phyloP scores from a whole-genome alignment of 2,888 invertebrate genomes.

The Flexamia atlantica region DNA sequence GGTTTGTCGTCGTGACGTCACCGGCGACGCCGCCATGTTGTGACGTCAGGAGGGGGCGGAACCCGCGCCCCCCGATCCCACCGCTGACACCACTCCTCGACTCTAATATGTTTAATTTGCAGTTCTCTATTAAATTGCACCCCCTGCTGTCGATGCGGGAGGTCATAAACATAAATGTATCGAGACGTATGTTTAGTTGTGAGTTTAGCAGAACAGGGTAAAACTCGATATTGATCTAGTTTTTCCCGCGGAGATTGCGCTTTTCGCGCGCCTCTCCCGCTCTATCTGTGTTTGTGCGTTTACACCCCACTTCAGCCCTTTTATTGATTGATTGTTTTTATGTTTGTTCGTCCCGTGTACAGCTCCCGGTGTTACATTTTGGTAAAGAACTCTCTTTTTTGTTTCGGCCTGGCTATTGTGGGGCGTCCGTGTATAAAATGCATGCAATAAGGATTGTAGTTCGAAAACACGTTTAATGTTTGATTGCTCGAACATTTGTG shows the following conservation, averaged over 20 bases:
- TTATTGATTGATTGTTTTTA: constrained; percentile 49
- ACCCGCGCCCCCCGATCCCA: not conserved
- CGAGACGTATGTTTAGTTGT: constrained; percentile 24
- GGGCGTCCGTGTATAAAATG: constrained; percentile 16
- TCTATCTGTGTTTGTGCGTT: not conserved
- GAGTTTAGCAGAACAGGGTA: constrained; percentile 4
- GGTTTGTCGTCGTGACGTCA: constrained; percentile 61
- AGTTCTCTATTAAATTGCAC: not conserved
- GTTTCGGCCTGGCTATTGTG: not conserved
- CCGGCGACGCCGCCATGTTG: constrained; percentile 47
- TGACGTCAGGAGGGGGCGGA: constrained; percentile 60
- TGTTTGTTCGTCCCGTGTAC: constrained; percentile 14
- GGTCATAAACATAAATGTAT: constrained; percentile 23
- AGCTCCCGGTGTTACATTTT: constrained; percentile 16
- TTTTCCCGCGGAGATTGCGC: constrained; percentile 41
- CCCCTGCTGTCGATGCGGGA: not conserved
- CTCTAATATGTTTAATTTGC: constrained; percentile 56
- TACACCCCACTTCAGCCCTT: constrained; percentile 38
- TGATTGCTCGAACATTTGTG: not conserved
- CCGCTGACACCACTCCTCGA: constrained; percentile 25
- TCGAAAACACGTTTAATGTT: not conserved
- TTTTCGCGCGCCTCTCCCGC: not conserved
- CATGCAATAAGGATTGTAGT: not conserved
- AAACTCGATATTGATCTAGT: constrained; percentile 41
- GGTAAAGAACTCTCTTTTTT: constrained; percentile 36